Base-by-base conservation (phyloP, 2,888 invertebrate genomes). In the Polylopha cassiicola region DNA sequence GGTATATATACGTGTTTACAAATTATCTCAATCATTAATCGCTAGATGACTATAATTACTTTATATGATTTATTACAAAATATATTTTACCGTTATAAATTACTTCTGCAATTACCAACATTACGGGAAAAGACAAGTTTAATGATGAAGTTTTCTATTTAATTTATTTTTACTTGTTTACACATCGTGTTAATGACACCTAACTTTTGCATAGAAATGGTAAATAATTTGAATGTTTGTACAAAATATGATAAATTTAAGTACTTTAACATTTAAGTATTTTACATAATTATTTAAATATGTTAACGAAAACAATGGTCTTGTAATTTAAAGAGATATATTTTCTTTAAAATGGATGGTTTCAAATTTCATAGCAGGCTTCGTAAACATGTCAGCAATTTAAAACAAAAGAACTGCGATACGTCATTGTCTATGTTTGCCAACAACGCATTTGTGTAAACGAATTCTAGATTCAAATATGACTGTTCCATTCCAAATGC, bases 341-440 rank as follows among this genome's bases (percentile, higher is more conserved):
- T 9, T 10, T 18, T 18, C 14, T 20, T 30, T n/a, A n/a, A n/a
- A n/a, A 23, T 34, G 20, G 26, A 15, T 29, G 10, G 15, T 41
- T 26, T 29, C 24, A 36, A 36, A 26, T 30, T 41, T 37, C 15
- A 16, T n/a, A 30, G 21, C 20, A 8, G 23, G 28, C 34, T 34
- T 4, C n/a, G 31, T 37, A 42, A 42, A 42, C 37, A 42, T 14
- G 2, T 10, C 20, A 26, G 14, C 27, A 27, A 18, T 32, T 16
- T 20, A 17, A 28, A 42, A 42, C 42, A 42, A 37, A 37, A 32
- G 42, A 42, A 27, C 7, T 18, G 7, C 18, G 26, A 29, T 31
- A 29, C 43, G 43, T 43, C 43, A 43, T 21, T 31, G 43, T 43
- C 43, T 41, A 20, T 37, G 38, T 38, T 43, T 43, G 43, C 22